These are phyloP conservation scores for Lymantria monacha DNA, from an alignment of 2,888 invertebrate species.

Conservation along the genomic window DNA sequence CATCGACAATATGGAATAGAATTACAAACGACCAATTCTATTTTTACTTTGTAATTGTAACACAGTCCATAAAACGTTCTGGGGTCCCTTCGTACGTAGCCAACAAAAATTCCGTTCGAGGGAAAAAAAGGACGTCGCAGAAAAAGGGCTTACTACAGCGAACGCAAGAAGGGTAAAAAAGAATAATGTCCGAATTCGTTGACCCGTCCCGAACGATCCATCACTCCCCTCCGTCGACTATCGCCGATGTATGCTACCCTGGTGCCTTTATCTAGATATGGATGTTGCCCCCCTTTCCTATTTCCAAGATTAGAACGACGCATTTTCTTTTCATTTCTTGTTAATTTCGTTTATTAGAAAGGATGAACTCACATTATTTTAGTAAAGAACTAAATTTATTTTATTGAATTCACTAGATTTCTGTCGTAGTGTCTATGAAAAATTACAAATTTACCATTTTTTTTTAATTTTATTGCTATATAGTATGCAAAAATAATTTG, in stretches of 20 bases:
- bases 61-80: slow-evolving; percentile 76
- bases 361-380: slow-evolving; percentile 22
- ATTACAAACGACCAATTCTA: slow-evolving; percentile 74
- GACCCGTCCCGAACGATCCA: slow-evolving; percentile 83
- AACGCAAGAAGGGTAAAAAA: slow-evolving; percentile 83
- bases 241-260: slow-evolving; percentile 65
- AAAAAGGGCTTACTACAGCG: slow-evolving; percentile 81
- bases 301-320: slow-evolving; percentile 66
- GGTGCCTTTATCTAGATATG: slow-evolving; percentile 66
- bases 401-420: slow-evolving; percentile 7
- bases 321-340: slow-evolving; percentile 51
- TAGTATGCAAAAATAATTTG: too few species aligned
- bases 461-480: too few species aligned
- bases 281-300: slow-evolving; percentile 63
- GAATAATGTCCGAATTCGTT: slow-evolving; percentile 84
- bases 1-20: slow-evolving; percentile 64
- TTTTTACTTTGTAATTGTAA: slow-evolving; percentile 81
- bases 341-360: slow-evolving; percentile 44
- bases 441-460: too few species aligned
- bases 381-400: slow-evolving; percentile 10
- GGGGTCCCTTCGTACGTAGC: slow-evolving; percentile 45
- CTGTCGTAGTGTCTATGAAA: too few species aligned
- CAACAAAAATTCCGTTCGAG: slow-evolving; percentile 68
- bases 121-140: slow-evolving; percentile 77
- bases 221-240: slow-evolving; percentile 76